These are phyloP conservation scores for Leguminivora glycinivorella DNA, from an alignment of 1,140 invertebrate genomes.

Conservation along the genomic window DNA sequence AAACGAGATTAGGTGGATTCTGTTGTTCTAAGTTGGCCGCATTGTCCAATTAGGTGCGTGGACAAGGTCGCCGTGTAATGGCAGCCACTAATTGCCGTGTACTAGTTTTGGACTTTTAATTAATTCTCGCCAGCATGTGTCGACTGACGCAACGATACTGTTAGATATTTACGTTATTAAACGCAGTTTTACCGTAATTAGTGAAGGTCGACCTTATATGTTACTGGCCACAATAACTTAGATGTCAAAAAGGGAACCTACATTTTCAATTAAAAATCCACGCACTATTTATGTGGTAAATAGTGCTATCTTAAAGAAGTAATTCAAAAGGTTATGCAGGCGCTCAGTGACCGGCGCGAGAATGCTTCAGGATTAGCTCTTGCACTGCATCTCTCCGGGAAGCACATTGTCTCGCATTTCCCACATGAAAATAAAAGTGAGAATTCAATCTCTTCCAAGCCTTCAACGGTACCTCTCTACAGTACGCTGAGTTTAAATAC, in stretches of 20 bases:
- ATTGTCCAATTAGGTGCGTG: constrained; percentile 53
- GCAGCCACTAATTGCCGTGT: constrained; percentile 45
- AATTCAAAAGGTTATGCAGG: neutral
- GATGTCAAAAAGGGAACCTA: no score
- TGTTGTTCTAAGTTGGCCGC: constrained; percentile 45
- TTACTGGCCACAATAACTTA: neutral
- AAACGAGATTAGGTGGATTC: constrained; percentile 54
- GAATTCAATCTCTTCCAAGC: constrained; percentile 61
- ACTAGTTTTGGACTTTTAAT: constrained; percentile 41
- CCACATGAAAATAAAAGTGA: constrained; percentile 71
- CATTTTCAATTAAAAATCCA: no score
- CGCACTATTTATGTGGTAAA: neutral
- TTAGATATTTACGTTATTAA: neutral
- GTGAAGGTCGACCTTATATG: neutral
- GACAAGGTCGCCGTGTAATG: constrained; percentile 59
- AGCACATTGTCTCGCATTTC: constrained; percentile 45
- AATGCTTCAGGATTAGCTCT: constrained; percentile 33
- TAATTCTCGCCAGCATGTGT: constrained; percentile 27
- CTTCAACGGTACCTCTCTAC: constrained; percentile 62
- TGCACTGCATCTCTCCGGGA: constrained; percentile 21
- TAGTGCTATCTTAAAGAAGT: neutral
- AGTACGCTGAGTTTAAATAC: constrained; percentile 64
- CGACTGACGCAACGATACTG: constrained; percentile 17
- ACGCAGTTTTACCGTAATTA: constrained; percentile 16
- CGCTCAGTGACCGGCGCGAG: neutral